Evolutionary conservation across 2,797 vertebrate species (phyloP), one percentile per base, ranked within the genome.

Genomic region (Botia almorhae): DNA sequence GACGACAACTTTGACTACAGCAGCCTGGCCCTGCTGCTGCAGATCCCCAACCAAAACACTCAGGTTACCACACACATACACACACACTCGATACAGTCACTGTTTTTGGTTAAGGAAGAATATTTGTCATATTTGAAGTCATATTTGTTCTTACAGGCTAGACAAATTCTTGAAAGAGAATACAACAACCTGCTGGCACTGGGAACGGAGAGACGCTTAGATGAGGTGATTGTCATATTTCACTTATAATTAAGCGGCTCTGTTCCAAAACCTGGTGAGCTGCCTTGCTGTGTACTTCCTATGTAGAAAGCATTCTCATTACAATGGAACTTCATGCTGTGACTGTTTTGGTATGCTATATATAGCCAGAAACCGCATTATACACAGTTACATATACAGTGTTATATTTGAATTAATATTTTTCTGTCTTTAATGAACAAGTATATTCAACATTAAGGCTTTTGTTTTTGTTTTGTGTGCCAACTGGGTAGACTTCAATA

Each of bases 1-100:
- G 98, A 99, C 23, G 96, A 98, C 88, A 99, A 98, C 91, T 99
- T 99, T 77, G 97, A 99, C 93, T 98, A 98, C 90, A 97, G 94
- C 94, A 98, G 97, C 91, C 92, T 99, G 92, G 97, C 97, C 64
- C 93, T 99, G 85, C 92, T 99, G 83, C 95, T 99, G 88, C 98
- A 99, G 92, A 99, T 99, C 87, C 98, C 98, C 89, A 99, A 89
- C 81, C 98, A 99, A 91, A 98, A 96, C 91, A 98, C 97, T 91
- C 98, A 98, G 96, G 97, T 95, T 89, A 89, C n/a, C n/a, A n/a
- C n/a, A n/a, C n/a, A n/a, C n/a, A 19, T 17, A 61, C 39, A 51
- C 19, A 0, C 74, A 50, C 56, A 21, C 11, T 11, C 21, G 19
- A 16, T 21, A 36, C 71, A 56, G 21, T 26, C 4, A 23, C 39